Evolutionary conservation across 2,113 vertebrate species (phyloP).

Genomic region (Clarias macrocephalus): DNA sequence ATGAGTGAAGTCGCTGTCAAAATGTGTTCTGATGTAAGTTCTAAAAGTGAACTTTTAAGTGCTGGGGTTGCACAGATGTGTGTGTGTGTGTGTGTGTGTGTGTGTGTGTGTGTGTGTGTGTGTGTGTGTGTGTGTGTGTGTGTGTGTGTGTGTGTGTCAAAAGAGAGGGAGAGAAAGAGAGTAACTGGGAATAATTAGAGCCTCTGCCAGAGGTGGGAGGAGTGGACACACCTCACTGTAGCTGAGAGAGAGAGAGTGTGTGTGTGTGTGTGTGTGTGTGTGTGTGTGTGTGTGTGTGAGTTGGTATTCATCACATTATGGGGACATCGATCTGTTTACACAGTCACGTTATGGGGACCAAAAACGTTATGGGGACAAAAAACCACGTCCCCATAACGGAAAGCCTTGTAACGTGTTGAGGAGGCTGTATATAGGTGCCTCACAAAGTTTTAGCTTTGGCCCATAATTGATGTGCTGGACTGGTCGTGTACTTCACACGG

Average conservation of each 20-base stretch:
- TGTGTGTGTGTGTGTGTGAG: too few species aligned
- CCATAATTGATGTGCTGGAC: too few species aligned
- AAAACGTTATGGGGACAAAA: too few species aligned
- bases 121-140: conserved; percentile 14
- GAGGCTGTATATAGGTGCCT: too few species aligned
- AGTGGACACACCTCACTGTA: conserved; percentile 39
- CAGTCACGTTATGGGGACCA: too few species aligned
- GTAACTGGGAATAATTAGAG: conserved; percentile 38
- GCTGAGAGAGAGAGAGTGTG: conserved; percentile 12
- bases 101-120: conserved; percentile 2
- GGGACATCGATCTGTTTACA: too few species aligned
- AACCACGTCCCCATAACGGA: too few species aligned
- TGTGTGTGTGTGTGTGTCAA: conserved; percentile 13
- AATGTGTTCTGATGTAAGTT: conserved; percentile 53
- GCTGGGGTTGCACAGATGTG: conserved; percentile 41
- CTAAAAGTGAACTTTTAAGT: conserved; percentile 19
- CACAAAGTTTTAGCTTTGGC: too few species aligned
- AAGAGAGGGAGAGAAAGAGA: too few species aligned
- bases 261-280: conserved; percentile 10
- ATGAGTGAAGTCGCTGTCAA: conserved; percentile 45
- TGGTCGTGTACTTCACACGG: too few species aligned
- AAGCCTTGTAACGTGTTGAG: too few species aligned
- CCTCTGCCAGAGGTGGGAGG: conserved; percentile 24
- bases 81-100: conserved; percentile 1
- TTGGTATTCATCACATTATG: too few species aligned